phyloP scores from a whole-genome alignment of 2,888 invertebrate genomes.

The Drosophila koepferae region DNA sequence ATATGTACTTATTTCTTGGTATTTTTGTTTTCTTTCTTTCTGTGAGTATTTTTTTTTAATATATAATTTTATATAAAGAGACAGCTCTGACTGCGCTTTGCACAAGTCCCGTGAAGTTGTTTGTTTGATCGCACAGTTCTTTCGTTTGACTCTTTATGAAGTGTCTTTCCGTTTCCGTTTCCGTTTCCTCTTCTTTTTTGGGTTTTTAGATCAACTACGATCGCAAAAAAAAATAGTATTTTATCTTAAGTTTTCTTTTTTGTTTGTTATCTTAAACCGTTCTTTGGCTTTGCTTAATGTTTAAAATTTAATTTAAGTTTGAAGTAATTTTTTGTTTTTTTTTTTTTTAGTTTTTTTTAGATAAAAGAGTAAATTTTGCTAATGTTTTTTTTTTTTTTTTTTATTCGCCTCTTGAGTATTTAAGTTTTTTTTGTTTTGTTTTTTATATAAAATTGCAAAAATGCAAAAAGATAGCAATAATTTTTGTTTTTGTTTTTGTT shows the following conservation, averaged over 20 bases:
- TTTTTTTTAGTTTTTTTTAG: slow-evolving; percentile 67
- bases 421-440: slow-evolving; percentile 41
- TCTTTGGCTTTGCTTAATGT: slow-evolving; percentile 74
- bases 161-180: slow-evolving; percentile 7
- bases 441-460: slow-evolving; percentile 85
- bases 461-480: slow-evolving; percentile 85
- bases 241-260: slow-evolving; percentile 38
- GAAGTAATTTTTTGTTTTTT: slow-evolving; percentile 59
- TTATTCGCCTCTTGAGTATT: slow-evolving; percentile 45
- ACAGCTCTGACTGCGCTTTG: slow-evolving; percentile 84
- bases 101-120: slow-evolving; percentile 82
- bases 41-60: slow-evolving; percentile 42
- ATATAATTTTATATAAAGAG: slow-evolving; percentile 2
- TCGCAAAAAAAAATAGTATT: slow-evolving; percentile 74
- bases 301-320: slow-evolving; percentile 75
- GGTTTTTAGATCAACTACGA: slow-evolving; percentile 82
- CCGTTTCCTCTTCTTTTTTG: slow-evolving; percentile 35
- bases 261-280: slow-evolving; percentile 53
- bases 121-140: slow-evolving; percentile 44
- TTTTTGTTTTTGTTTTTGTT: slow-evolving; percentile 51
- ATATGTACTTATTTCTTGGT: slow-evolving; percentile 60
- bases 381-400: slow-evolving; percentile 61
- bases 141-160: slow-evolving; percentile 26
- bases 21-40: slow-evolving; percentile 37
- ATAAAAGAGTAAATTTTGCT: slow-evolving; percentile 85